Conservation (phyloP, 1,140 invertebrate species). For the silkworm (Bombyx mori) region ASM3026992v2 NC_085117.1:14155001-14155500, state of each 20-base stretch:
- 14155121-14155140: slow-evolving; percentile 64
- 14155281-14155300: slow-evolving; percentile 23
- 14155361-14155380: slow-evolving; percentile 6
- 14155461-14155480: no score
- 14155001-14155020: no score
- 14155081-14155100: slow-evolving; percentile 35
- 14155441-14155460: no score
- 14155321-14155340: slow-evolving; percentile 10
- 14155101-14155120: slow-evolving; percentile 34
- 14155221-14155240: slow-evolving; percentile 69
- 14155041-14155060: not conserved
- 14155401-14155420: no score
- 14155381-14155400: no score
- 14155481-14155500: no score
- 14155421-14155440: no score
- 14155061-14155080: not conserved
- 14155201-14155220: slow-evolving; percentile 43
- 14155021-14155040: no score
- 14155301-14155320: slow-evolving; percentile 24
- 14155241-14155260: slow-evolving; percentile 58
- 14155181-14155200: slow-evolving; percentile 65
- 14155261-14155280: slow-evolving; percentile 34
- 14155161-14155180: slow-evolving; percentile 69
- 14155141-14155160: slow-evolving; percentile 69
- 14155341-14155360: slow-evolving; percentile 11